Conservation (phyloP, 2,888 invertebrate species). For the Drosophila antonietae region DNA sequence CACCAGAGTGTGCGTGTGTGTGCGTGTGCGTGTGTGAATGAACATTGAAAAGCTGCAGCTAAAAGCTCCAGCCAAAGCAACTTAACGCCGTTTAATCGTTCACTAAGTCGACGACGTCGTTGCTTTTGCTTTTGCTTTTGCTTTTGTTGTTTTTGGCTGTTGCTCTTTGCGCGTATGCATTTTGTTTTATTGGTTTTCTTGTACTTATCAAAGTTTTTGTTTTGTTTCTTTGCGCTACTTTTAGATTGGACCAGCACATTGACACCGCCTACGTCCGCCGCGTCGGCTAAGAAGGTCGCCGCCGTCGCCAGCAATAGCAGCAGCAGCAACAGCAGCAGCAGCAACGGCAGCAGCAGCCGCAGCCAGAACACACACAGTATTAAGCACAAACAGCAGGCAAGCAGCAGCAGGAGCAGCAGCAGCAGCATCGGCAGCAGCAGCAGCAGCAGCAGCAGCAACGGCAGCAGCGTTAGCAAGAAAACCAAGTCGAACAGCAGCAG, state of each 20-base stretch:
- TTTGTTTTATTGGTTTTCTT: constrained; percentile 34
- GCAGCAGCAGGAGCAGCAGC: constrained; percentile 42
- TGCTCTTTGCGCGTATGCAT: constrained; percentile 15
- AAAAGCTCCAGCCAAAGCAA: constrained; percentile 29
- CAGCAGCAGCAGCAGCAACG: constrained; percentile 37
- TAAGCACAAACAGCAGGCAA: constrained; percentile 66
- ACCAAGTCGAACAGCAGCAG: constrained; percentile 62
- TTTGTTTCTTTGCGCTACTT: constrained; percentile 41
- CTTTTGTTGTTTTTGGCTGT: constrained; percentile 20
- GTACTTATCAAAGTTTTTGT: constrained; percentile 53
- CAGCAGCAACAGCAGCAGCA: constrained; percentile 18
- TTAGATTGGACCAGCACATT: constrained; percentile 80
- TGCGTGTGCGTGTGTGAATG: constrained; percentile 30
- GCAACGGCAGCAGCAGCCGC: constrained; percentile 22
- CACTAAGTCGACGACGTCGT: constrained; percentile 19
- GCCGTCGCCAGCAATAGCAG: constrained; percentile 30
- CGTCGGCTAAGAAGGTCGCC: constrained; percentile 55
- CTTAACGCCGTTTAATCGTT: constrained; percentile 23
- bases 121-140: constrained; percentile 19
- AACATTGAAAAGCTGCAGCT: constrained; percentile 39
- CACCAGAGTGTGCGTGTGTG: constrained; percentile 1
- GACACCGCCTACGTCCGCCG: constrained; percentile 63
- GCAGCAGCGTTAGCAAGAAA: constrained; percentile 61
- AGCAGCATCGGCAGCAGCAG: constrained; percentile 38
- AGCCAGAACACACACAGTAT: constrained; percentile 60